Evolutionary conservation across 2,797 vertebrate species (phyloP).

Genomic region (Melanotaenia pygmaea): DNA sequence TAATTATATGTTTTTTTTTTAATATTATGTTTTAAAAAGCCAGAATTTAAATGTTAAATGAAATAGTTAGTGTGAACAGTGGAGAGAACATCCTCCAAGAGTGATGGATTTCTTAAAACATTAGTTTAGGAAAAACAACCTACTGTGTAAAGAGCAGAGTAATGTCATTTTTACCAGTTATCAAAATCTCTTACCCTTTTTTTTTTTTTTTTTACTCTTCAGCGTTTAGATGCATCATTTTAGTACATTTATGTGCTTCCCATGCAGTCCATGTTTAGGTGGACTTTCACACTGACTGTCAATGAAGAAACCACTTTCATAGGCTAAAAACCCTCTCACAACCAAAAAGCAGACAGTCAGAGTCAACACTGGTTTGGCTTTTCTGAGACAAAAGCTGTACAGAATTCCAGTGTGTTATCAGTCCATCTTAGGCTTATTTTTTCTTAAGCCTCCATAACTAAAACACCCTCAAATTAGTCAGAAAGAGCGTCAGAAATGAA

Average conservation of each 20-base stretch:
- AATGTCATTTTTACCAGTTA: not conserved
- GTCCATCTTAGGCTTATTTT: not conserved
- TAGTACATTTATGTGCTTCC: not conserved
- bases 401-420: not conserved
- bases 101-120: not conserved
- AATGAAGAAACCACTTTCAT: not conserved
- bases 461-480: slow-evolving; percentile 1
- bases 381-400: not conserved
- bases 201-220: not conserved
- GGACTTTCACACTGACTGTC: not conserved
- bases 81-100: no score
- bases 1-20: not conserved
- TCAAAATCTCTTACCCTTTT: not conserved
- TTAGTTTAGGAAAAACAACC: not conserved
- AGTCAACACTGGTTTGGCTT: not conserved
- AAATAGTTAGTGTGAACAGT: not conserved
- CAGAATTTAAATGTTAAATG: not conserved
- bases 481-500: not conserved
- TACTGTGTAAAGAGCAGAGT: not conserved
- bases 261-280: not conserved
- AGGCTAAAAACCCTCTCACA: not conserved
- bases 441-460: not conserved
- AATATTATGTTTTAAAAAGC: not conserved
- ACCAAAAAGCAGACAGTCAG: not conserved
- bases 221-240: not conserved